Evolutionary conservation across 2,797 vertebrate genomes (phyloP), one percentile per base, ranked within the genome.

Genomic region (Ciconia nigra): DNA sequence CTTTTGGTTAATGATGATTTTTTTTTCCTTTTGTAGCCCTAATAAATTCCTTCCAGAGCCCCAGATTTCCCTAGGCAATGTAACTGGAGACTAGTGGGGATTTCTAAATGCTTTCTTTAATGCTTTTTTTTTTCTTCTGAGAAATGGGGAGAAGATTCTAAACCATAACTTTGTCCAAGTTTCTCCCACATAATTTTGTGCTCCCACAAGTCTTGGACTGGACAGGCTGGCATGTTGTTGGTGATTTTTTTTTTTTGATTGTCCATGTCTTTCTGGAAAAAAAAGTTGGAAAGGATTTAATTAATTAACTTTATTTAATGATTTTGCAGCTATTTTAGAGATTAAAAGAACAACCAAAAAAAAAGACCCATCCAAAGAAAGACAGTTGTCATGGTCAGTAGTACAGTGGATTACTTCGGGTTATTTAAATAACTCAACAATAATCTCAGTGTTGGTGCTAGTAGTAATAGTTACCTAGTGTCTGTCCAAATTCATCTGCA

Each of bases 321-420:
- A 63, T 91, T 97, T 89, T 96, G 18, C 24, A 54, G 17, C 5
- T 87, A 24, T 69, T 91, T 82, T 94, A 94, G 82, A 74, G 70
- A 91, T 89, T 86, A 77, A 83, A 95, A 71, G 31, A 71, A 69
- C 28, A 91, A 19, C 7, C 12, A 47, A 24, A 51, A 19, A 5
- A 41, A 39, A 19, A 35, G 11, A 35, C 4, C 2, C 6, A 42
- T 67, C 16, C 31, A 35, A 81, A 94, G 54, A 6, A 85, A 84
- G 70, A 49, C 67, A 39, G 54, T 31, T 93, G 29, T 83, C 10
- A 19, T 90, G n/a, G 12, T 91, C 24, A 31, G 5, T 44, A 79
- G 15, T 73, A 10, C 18, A 69, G 41, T 35, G 69, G 21, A 77
- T 92, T 83, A 54, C 19, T 59, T 19, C 29, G 52, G 37, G 54